Evolutionary conservation across 2,888 invertebrate species (phyloP), one percentile per base, ranked within the genome.

Genomic region (Syrphus vitripennis): DNA sequence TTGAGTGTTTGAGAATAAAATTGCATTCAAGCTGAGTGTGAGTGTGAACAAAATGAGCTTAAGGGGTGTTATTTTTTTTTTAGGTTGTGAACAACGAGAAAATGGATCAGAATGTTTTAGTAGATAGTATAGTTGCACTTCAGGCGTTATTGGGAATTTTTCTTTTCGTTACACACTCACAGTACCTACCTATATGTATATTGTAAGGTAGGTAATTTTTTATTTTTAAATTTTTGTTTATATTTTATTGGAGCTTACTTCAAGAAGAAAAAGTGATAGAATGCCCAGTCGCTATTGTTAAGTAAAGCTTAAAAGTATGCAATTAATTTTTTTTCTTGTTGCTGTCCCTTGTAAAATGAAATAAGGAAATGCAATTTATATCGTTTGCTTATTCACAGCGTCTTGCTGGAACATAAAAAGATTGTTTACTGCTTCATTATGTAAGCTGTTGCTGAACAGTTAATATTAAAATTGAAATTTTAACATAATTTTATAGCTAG

Each of bases 1-100:
- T 86, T 81, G 77, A 86, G 86, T 86, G 82, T 86, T 82, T 82
- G 86, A 74, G 77, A 86, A 86, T 82, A 78, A 86, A 86, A 86
- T 86, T 78, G 74, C 81, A 86, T 74, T 74, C 37, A 50, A 45
- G 19, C 21, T 26, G 34, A 45, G 50, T 65, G 69, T 34, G 57
- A 40, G 61, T 29, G 16, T 37, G 16, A 29, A 34, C 26, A 34
- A 50, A 31, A 19, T 2, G 31, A 48, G 42, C 50, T 29, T 10
- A 34, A 19, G 26, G 50, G 70, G 37, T 29, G 55, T 55, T n/a
- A n/a, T n/a, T n/a, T n/a, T n/a, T n/a, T n/a, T n/a, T 57, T 55
- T 29, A 57, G 40, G 55, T 34, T 57, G 21, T 42, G 19, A 59
- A 19, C 48, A 45, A 31, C n/a, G 31, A 72, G 67, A 61, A 70